Percentiles rank a stretch among this genome's conserved stretches.
phyloP scores from a whole-genome alignment of 2,888 invertebrate species.

The Leucophenga maculata region DNA sequence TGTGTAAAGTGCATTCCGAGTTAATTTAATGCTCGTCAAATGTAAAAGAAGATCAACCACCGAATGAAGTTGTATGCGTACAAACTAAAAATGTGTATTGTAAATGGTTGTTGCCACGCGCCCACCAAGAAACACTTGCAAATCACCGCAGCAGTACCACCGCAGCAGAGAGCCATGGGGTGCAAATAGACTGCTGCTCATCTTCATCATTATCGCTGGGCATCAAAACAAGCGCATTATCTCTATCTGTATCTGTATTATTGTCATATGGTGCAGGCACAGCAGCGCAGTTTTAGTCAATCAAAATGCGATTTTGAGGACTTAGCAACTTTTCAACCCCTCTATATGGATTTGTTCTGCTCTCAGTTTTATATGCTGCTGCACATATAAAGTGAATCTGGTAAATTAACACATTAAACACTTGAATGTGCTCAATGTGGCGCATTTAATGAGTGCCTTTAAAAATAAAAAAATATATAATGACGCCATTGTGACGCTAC shows the following conservation, averaged over 20 bases:
- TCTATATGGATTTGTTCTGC: conserved; percentile 22
- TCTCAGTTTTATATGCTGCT: conserved; percentile 9
- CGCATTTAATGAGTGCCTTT: conserved; percentile 66
- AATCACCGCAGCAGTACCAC: background rate
- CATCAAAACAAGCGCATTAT: conserved; percentile 35
- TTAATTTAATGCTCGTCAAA: conserved; percentile 65
- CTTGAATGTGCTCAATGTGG: conserved; percentile 69
- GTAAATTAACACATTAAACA: conserved; percentile 71
- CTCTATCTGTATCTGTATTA: conserved; percentile 10
- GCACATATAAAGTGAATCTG: conserved; percentile 46
- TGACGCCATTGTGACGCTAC: no score
- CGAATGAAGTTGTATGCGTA: no score
- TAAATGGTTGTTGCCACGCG: no score
- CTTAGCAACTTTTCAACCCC: conserved; percentile 28
- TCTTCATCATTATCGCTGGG: conserved; percentile 35
- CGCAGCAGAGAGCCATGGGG: background rate
- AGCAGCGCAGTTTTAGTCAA: conserved; percentile 62
- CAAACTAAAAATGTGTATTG: no score
- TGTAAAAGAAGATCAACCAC: conserved; percentile 10
- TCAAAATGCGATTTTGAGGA: conserved; percentile 69
- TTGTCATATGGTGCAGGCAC: background rate
- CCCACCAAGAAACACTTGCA: no score
- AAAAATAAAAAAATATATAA: background rate
- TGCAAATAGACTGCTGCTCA: conserved; percentile 38
- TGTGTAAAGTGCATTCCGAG: conserved; percentile 68